Base-by-base conservation (phyloP, 1,140 invertebrate species). In the Asbolus verrucosus region DNA sequence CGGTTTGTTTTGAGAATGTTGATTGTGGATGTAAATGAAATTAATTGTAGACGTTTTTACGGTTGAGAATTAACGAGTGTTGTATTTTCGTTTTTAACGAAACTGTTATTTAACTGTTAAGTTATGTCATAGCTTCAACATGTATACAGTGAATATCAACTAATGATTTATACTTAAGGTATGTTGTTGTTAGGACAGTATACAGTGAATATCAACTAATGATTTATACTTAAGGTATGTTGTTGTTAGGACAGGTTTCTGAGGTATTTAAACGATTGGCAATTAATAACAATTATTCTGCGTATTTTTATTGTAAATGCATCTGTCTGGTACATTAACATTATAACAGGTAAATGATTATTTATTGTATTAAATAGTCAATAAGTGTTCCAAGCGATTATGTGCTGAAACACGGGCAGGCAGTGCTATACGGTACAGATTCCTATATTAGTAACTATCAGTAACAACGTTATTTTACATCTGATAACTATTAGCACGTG, bases 381-480 rank as follows among this genome's bases (percentile, higher is more conserved):
- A 79, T 78, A 75, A 67, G 78, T 81, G 79, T 80, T 80, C 77
- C 80, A 80, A 81, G 80, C 80, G 73, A 73, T 79, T 80, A 76
- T 75, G 79, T 78, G 78, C 76, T 79, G 79, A 81, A 80, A 81
- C 78, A 81, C 79, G 70, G 66, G 71, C 72, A 80, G 80, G 80
- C 80, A 81, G 79, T 80, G 80, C 80, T 80, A 81, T 81, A 80
- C 80, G 74, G 80, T 81, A 79, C 71, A 75, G 69, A 65, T 62
- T 65, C 62, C 62, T 65, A 65, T 65, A 65, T 46, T 65, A 41
- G 33, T 65, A 65, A 27, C 62, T 70, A 65, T 65, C 59, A 65
- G 19, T 70, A 70, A 70, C 61, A 70, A 70, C 27, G 38, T 41
- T 46, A 62, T 72, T 62, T 69, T 72, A 69, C 50, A 69, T 69